Percentiles rank a stretch among this genome's conserved stretches.
phyloP scores from a whole-genome alignment of 2,797 vertebrate species.

The Varecia variegata region DNA sequence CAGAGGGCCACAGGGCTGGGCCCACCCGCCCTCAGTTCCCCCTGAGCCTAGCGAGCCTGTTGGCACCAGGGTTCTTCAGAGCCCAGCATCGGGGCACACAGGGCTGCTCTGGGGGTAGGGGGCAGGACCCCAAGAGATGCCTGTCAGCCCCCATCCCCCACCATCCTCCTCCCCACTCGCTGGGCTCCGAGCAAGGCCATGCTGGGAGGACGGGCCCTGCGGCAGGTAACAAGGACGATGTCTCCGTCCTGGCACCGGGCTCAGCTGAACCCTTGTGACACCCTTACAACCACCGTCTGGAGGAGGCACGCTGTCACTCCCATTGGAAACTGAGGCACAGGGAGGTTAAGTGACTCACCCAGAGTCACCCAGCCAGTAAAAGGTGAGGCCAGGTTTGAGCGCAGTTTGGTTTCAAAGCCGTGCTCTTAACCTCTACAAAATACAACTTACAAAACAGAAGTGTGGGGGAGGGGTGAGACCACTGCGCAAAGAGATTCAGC shows the following conservation, averaged over 20 bases:
- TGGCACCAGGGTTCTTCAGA: background rate
- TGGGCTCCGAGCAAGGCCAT: too few species aligned
- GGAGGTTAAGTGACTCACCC: too few species aligned
- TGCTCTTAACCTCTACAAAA: background rate
- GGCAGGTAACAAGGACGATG: too few species aligned
- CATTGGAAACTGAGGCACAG: background rate
- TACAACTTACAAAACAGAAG: background rate
- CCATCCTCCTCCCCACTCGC: rapidly evolving
- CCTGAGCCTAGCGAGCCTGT: background rate
- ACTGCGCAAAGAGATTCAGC: background rate
- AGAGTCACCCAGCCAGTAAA: background rate
- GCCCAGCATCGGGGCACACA: background rate
- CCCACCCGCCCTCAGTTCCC: background rate
- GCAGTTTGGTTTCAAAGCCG: background rate
- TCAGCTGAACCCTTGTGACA: too few species aligned
- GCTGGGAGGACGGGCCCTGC: background rate
- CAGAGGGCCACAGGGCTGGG: background rate
- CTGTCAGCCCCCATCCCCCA: background rate
- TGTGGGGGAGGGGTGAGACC: too few species aligned
- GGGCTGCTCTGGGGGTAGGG: background rate
- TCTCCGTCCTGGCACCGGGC: background rate
- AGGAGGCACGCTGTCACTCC: background rate
- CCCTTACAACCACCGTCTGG: background rate
- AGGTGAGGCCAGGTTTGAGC: background rate
- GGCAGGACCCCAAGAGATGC: background rate